phyloP scores from a whole-genome alignment of 2,797 vertebrate species.

The Microhierax caerulescens region DNA sequence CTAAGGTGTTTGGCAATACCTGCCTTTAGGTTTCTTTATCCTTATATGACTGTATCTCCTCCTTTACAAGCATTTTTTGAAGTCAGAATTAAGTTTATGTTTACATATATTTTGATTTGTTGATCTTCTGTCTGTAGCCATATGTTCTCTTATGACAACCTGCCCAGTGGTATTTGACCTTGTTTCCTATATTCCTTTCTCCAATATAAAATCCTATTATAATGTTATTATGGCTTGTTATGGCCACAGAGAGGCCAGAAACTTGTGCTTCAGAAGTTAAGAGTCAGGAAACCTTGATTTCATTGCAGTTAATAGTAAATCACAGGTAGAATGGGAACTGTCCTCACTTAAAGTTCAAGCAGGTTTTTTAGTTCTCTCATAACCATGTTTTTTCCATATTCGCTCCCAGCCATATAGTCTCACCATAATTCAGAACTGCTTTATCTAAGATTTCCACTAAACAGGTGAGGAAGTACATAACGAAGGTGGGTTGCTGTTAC shows the following conservation, averaged over 20 bases:
- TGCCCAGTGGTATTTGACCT: neutral
- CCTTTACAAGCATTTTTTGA: neutral
- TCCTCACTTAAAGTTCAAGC: neutral
- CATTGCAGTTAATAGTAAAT: neutral
- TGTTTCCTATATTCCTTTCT: neutral
- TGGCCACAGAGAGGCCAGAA: neutral
- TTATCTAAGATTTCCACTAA: neutral
- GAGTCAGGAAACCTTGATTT: neutral
- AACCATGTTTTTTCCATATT: neutral
- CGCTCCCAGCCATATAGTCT: neutral
- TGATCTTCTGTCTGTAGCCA: neutral
- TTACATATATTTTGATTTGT: slow-evolving; percentile 11
- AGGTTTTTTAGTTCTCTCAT: neutral
- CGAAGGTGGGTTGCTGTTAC: neutral
- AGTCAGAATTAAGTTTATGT: neutral
- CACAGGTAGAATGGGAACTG: neutral
- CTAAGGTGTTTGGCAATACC: neutral
- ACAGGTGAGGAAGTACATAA: neutral
- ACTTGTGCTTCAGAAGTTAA: neutral
- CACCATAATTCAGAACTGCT: neutral
- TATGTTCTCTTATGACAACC: neutral
- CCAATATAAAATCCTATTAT: neutral
- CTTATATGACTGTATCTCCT: neutral
- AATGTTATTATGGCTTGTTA: neutral
- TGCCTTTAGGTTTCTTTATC: neutral